A percentile compares a stretch with the other conserved stretches of the same genome.
phyloP scores from a whole-genome alignment of 1,140 invertebrate genomes.

The Drosophila willistoni region DNA sequence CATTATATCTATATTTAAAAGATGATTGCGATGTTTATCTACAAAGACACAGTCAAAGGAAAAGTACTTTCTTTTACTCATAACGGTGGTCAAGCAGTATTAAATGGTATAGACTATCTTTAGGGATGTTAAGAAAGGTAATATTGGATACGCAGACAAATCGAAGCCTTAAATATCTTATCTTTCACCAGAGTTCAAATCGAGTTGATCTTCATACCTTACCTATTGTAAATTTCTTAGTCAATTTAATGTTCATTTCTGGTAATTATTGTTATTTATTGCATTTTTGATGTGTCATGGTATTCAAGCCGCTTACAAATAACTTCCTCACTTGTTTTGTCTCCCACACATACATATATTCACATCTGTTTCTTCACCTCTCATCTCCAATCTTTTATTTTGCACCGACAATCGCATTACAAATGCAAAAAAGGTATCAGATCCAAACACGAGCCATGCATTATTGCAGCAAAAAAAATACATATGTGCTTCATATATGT shows the following conservation, averaged over 20 bases:
- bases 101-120: too few species aligned
- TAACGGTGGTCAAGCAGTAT: too few species aligned
- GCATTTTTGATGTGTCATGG: conserved; percentile 40
- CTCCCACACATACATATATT: conserved; percentile 1
- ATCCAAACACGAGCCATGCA: conserved; percentile 40
- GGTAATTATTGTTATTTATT: conserved; percentile 13
- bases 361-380: conserved; percentile 9
- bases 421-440: conserved; percentile 71
- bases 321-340: conserved; percentile 6
- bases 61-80: too few species aligned
- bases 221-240: background rate
- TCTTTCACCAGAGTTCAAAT: background rate
- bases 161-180: background rate
- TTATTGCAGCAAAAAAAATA: conserved; percentile 38
- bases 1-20: too few species aligned
- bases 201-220: background rate
- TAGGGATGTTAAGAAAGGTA: too few species aligned
- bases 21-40: too few species aligned
- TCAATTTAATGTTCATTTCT: conserved; percentile 7
- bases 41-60: too few species aligned
- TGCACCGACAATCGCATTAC: conserved; percentile 27
- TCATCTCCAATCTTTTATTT: conserved; percentile 26
- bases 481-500: conserved; percentile 21
- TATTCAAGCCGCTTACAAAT: conserved; percentile 12
- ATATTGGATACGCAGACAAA: background rate